Conservation (phyloP, 2,113 vertebrate species). For the Felis chaus region DNA sequence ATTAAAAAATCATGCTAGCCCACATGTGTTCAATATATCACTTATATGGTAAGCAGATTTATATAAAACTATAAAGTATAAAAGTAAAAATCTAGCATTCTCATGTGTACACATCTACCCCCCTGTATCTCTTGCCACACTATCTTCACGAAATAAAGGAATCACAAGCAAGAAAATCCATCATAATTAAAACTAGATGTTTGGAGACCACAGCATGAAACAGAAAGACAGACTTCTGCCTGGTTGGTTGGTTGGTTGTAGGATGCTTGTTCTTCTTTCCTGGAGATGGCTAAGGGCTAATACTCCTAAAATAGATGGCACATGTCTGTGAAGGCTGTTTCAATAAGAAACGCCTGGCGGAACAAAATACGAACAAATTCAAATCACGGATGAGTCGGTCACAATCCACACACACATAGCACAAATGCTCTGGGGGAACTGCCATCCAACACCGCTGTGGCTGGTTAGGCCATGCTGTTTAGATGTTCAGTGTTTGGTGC, state of each 20-base stretch:
- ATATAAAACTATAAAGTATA: constrained; percentile 57
- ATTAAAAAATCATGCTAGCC: constrained; percentile 75
- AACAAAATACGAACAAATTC: constrained; percentile 24
- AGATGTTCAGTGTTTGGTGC: not conserved
- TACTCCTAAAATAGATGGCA: constrained; percentile 46
- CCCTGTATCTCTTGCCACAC: not conserved
- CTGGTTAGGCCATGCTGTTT: not conserved
- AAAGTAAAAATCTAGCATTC: constrained; percentile 61
- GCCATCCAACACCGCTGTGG: not conserved
- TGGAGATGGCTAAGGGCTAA: constrained; percentile 29
- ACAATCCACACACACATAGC: not conserved
- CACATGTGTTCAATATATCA: constrained; percentile 71
- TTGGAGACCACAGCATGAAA: constrained; percentile 46
- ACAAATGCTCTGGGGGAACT: not conserved
- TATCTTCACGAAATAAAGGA: constrained; percentile 57
- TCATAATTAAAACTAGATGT: constrained; percentile 58
- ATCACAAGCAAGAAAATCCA: constrained; percentile 41
- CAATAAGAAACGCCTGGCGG: not conserved
- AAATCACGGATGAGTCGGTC: constrained; percentile 26
- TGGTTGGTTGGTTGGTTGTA: not conserved
- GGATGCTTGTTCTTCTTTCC: constrained; percentile 18
- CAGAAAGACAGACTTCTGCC: not conserved
- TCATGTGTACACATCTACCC: not conserved
- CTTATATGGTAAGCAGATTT: constrained; percentile 71
- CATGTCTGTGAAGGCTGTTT: not conserved